phyloP scores from a whole-genome alignment of 2,888 invertebrate species.

The Xylota segnis region DNA sequence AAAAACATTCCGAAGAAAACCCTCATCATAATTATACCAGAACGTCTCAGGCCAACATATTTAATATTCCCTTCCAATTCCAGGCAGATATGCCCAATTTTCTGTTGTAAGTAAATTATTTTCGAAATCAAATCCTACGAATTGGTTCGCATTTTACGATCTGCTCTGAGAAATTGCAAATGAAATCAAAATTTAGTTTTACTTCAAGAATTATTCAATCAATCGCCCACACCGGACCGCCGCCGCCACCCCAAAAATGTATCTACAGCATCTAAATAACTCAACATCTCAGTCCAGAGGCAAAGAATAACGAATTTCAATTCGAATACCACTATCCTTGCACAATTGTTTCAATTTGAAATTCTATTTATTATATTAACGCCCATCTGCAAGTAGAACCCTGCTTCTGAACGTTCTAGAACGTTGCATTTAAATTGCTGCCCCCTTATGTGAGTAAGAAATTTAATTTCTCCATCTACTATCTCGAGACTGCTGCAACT shows the following conservation, averaged over 20 bases:
- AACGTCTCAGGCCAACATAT: not conserved
- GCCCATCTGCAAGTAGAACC: slow-evolving; percentile 35
- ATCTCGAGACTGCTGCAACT: slow-evolving; percentile 40
- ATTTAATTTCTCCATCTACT: not conserved
- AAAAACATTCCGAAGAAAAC: too few relatives aligned
- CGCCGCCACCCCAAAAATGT: not conserved
- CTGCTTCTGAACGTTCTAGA: not conserved
- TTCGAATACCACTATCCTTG: slow-evolving; percentile 24
- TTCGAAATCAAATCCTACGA: not conserved
- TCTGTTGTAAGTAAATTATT: not conserved
- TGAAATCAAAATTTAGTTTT: slow-evolving; percentile 16
- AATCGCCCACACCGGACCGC: not conserved
- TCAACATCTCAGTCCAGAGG: not conserved
- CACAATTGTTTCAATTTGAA: slow-evolving; percentile 53
- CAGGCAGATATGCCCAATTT: not conserved
- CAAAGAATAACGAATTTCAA: slow-evolving; percentile 27
- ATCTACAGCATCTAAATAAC: slow-evolving; percentile 1
- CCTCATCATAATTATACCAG: too few relatives aligned
- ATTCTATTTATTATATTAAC: slow-evolving; percentile 56
- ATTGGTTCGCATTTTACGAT: slow-evolving; percentile 8
- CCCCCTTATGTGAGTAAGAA: not conserved
- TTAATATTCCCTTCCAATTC: not conserved
- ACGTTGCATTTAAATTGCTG: slow-evolving; percentile 42
- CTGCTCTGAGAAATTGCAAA: slow-evolving; percentile 9
- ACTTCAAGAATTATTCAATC: slow-evolving; percentile 20